Conservation (phyloP, 2,888 invertebrate species). For the Cephus nigrinus region DNA sequence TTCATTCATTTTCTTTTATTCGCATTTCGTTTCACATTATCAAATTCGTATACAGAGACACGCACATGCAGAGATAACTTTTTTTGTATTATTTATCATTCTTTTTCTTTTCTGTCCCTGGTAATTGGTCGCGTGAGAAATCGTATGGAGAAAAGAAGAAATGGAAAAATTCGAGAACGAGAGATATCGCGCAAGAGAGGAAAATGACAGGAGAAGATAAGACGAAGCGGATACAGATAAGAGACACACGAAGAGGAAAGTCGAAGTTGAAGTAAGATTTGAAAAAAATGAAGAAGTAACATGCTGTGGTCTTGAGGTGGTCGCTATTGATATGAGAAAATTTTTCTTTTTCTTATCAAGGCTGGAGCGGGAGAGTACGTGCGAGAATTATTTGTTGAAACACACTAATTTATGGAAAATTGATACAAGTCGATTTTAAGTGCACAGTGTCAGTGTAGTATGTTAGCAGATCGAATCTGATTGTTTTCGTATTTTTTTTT, state of each 20-base stretch:
- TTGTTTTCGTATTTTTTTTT: neutral
- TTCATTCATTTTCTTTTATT: neutral
- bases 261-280: neutral
- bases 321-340: neutral
- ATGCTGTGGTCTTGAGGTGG: neutral
- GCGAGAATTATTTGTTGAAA: neutral
- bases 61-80: neutral
- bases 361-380: neutral
- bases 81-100: neutral
- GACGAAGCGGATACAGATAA: neutral
- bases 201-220: neutral
- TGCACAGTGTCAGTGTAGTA: neutral
- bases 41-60: neutral
- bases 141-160: neutral
- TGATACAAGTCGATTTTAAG: neutral
- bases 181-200: neutral
- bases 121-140: neutral
- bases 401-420: neutral
- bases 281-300: neutral
- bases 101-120: neutral
- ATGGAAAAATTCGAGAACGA: neutral
- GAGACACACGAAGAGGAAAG: neutral
- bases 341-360: neutral
- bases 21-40: neutral
- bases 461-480: neutral